Conservation (phyloP, 2,113 vertebrate genomes). For the Lasiurus borealis region DNA sequence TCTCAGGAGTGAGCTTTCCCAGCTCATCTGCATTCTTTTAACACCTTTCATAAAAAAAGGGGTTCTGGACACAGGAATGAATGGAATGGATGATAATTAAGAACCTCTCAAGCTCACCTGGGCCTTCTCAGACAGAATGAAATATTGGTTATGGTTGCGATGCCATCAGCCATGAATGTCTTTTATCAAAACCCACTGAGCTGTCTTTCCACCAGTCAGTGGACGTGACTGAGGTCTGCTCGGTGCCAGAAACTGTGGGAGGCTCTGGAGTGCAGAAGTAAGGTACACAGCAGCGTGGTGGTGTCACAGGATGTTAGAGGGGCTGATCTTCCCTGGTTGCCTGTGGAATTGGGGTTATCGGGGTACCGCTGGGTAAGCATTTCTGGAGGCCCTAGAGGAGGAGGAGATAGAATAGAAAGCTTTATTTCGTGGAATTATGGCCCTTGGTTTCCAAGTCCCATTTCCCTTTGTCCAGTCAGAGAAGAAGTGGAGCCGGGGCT, state of each 20-base stretch:
- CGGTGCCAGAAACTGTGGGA: background rate
- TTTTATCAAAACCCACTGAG: conserved; percentile 29
- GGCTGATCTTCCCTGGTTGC: background rate
- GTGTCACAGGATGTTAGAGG: background rate
- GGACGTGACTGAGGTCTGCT: background rate
- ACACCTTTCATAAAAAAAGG: conserved; percentile 10
- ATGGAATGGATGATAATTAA: conserved; percentile 28
- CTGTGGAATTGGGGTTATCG: background rate
- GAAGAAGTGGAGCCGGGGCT: background rate
- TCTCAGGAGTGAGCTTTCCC: conserved; percentile 28
- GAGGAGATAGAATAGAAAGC: background rate
- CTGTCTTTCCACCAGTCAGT: background rate
- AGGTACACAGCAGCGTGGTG: background rate
- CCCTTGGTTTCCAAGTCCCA: background rate
- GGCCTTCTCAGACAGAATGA: conserved; percentile 30
- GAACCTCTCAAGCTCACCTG: conserved; percentile 40
- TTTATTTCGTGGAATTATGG: background rate
- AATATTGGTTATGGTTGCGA: background rate
- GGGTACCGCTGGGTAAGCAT: background rate
- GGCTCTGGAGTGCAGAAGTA: background rate
- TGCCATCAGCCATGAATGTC: background rate
- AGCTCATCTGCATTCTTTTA: conserved; percentile 41
- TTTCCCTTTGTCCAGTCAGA: background rate
- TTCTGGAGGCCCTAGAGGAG: background rate
- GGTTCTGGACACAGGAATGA: background rate